These are phyloP conservation scores for Cantharis rustica DNA, from an alignment of 2,888 invertebrate species.

Conservation along the genomic window DNA sequence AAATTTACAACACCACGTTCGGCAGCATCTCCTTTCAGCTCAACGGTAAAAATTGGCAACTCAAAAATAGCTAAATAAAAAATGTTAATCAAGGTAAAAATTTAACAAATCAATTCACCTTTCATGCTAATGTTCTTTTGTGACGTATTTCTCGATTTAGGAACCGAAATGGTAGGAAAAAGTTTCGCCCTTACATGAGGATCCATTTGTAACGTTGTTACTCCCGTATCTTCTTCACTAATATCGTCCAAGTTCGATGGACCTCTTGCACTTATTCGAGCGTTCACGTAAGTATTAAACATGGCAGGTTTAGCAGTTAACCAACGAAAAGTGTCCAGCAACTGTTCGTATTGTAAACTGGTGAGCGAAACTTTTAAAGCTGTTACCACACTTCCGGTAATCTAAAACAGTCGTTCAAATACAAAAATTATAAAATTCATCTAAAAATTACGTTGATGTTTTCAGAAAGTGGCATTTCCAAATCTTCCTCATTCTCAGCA, in stretches of 20 bases:
- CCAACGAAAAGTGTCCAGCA: conserved; percentile 71
- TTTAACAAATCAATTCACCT: conserved; percentile 20
- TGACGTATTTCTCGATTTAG: conserved; percentile 14
- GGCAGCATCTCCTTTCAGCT: conserved; percentile 73
- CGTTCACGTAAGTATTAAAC: conserved; percentile 48
- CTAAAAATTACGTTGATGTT: conserved; percentile 36
- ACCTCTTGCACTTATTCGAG: conserved; percentile 35
- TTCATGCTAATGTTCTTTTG: conserved; percentile 33
- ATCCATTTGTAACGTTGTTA: conserved; percentile 64
- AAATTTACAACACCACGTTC: conserved; percentile 84
- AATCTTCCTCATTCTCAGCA: conserved; percentile 15
- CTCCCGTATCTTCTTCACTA: conserved; percentile 57
- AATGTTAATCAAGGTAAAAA: conserved; percentile 28
- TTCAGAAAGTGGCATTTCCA: conserved; percentile 23
- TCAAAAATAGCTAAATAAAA: conserved; percentile 68
- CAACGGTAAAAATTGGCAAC: conserved; percentile 74
- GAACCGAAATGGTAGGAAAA: conserved; percentile 45
- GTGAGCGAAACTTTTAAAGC: conserved; percentile 85
- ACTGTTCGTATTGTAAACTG: conserved; percentile 87
- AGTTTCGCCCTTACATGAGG: conserved; percentile 66
- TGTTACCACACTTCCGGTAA: conserved; percentile 80
- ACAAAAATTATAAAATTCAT: not conserved
- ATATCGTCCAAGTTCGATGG: conserved; percentile 49
- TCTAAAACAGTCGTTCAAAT: conserved; percentile 55
- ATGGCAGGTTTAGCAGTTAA: conserved; percentile 49